Base-by-base conservation (phyloP, 2,113 vertebrate genomes). In the Pycnonotus jocosus region DNA sequence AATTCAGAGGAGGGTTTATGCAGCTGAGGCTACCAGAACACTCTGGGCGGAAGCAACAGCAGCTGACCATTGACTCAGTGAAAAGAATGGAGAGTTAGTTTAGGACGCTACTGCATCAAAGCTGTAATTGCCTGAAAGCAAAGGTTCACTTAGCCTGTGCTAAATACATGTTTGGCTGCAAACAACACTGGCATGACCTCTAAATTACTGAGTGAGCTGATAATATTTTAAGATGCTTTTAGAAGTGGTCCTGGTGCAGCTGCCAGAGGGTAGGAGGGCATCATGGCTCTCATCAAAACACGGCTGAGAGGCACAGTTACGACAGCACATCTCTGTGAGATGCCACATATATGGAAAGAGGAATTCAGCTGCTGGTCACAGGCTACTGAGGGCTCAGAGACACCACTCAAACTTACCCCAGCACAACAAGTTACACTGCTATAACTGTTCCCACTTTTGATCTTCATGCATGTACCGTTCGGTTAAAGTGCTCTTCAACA, bases 181-280 rank as follows among this genome's bases (percentile, higher is more conserved):
- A 81, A 81, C 54, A 73, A 78, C 42, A 19, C 21, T 83, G 81
- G 23, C 7, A 22, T 60, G 73, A 79, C 73, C 65, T 78, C 65
- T 79, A 20, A 91, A 51, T 44, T 89, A 78, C 33, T 65, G 90
- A 16, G 35, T 73, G 94, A 92, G 70, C 28, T 76, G 70, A 48
- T 84, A 88, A 78, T 80, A 80, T 82, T 93, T 86, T 85, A 85
- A 88, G 78, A 88, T 51, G 79, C 57, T 94, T 94, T 88, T 61
- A 56, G n/a, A 94, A 93, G 37, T 68, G 44, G 48, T 48, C 40
- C 44, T 77, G 20, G 28, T 68, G 53, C 53, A 81, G 74, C 53
- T 93, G 92, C 54, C 53, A 53, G 45, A 69, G 53, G 31, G 53
- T 56, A 42, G 70, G 81, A 76, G 40, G 70, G 44, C 60, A 89